A percentile compares a stretch with the other conserved stretches of the same genome.
phyloP scores from a whole-genome alignment of 2,113 vertebrate genomes.

The Engraulis encrasicolus region DNA sequence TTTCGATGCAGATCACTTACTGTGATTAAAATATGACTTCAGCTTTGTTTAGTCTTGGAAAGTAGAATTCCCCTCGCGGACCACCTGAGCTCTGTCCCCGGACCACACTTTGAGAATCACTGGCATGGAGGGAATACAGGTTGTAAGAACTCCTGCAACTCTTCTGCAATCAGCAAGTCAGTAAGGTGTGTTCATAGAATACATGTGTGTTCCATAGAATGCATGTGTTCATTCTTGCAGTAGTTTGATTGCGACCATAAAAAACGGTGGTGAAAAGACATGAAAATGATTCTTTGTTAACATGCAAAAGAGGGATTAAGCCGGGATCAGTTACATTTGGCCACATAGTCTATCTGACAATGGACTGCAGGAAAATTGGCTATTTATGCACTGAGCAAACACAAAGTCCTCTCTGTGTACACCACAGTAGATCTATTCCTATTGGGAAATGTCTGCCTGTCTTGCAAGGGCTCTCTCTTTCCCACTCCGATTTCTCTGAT shows the following conservation, averaged over 20 bases:
- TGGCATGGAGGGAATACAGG: no score
- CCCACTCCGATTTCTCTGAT: background rate
- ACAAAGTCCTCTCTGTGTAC: background rate
- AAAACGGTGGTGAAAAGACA: background rate
- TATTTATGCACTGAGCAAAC: background rate
- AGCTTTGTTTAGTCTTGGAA: no score
- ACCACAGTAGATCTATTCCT: background rate
- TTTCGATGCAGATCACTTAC: no score
- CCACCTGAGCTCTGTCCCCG: no score
- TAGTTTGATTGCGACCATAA: background rate
- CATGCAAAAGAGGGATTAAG: background rate
- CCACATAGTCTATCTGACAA: background rate
- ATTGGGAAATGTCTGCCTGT: background rate
- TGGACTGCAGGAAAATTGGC: background rate
- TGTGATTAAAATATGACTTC: no score
- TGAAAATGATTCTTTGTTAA: background rate
- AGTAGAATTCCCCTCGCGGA: no score
- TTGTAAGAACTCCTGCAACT: no score
- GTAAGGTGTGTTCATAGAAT: background rate
- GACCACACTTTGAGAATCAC: no score
- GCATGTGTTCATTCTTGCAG: background rate
- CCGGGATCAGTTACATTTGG: background rate
- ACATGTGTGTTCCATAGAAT: background rate
- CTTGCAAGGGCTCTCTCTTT: background rate
- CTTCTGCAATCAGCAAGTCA: no score